A percentile compares a stretch with the other conserved stretches of the same genome.
phyloP scores from a whole-genome alignment of 2,113 vertebrate genomes.

The Dicaeum eximium region DNA sequence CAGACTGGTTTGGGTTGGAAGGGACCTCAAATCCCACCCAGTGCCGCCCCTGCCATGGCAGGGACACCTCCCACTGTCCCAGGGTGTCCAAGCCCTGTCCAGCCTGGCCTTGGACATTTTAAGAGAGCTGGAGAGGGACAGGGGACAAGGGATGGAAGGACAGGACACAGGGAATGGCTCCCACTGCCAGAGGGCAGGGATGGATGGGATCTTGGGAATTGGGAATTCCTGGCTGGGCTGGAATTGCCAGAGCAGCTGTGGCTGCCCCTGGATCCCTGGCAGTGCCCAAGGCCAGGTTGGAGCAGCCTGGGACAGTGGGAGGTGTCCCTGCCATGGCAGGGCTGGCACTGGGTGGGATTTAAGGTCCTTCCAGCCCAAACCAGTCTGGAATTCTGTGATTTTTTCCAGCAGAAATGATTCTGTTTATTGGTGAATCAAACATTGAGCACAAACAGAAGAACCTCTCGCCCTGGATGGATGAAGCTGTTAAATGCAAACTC shows the following conservation, averaged over 20 bases:
- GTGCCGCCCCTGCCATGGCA: not conserved
- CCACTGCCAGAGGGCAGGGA: not conserved
- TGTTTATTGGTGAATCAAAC: not conserved
- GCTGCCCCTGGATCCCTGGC: not conserved
- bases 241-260: not conserved
- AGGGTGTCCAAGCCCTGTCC: not conserved
- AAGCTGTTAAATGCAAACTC: constrained; percentile 12
- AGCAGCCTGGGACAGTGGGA: not conserved
- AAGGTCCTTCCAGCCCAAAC: rapidly evolving
- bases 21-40: not conserved
- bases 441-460: not conserved
- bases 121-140: not conserved
- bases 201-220: not conserved
- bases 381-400: not conserved
- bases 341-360: rapidly evolving
- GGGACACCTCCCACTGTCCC: not conserved
- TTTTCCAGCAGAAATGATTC: not conserved
- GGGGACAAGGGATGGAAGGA: not conserved
- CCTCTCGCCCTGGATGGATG: not conserved
- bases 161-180: not conserved
- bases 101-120: not conserved
- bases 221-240: not conserved
- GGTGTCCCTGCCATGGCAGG: not conserved
- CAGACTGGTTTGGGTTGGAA: not conserved
- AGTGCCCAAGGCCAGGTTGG: not conserved